These are phyloP conservation scores for Callosobruchus maculatus DNA, from an alignment of 2,888 invertebrate species.

Conservation along the genomic window DNA sequence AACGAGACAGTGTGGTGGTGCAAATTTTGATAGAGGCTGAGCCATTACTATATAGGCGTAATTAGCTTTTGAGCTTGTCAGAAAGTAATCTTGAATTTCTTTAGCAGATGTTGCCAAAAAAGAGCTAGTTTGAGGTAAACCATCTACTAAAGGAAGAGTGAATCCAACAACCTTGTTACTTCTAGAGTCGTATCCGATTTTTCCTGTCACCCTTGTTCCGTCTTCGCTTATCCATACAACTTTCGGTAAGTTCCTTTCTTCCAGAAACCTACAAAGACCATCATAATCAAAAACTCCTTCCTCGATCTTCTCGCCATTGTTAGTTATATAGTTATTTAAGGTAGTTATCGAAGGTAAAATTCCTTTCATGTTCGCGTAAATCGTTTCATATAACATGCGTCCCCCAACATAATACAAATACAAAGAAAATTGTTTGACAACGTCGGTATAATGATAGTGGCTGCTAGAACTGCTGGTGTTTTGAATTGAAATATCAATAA, in stretches of 20 bases:
- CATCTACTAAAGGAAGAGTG: constrained; percentile 20
- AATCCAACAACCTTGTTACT: constrained; percentile 28
- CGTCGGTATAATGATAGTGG: not conserved
- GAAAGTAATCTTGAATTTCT: constrained; percentile 18
- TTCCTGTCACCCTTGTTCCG: constrained; percentile 20
- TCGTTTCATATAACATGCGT: constrained; percentile 19
- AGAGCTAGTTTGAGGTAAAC: constrained; percentile 15
- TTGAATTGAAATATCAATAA: not conserved
- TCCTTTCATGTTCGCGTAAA: constrained; percentile 16
- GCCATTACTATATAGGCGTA: constrained; percentile 25
- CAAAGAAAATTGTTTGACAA: constrained; percentile 17
- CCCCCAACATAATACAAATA: constrained; percentile 21
- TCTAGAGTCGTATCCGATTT: constrained; percentile 25
- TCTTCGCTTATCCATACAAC: constrained; percentile 24
- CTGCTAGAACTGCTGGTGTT: constrained; percentile 1
- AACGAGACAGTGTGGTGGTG: constrained; percentile 20
- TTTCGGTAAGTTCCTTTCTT: constrained; percentile 18
- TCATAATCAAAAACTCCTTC: constrained; percentile 18
- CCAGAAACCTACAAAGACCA: constrained; percentile 11
- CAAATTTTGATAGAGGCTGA: constrained; percentile 14
- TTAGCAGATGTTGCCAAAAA: constrained; percentile 21
- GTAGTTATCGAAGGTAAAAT: constrained; percentile 16
- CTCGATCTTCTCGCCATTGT: constrained; percentile 4
- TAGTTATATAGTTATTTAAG: constrained; percentile 12
- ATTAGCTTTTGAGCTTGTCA: constrained; percentile 12